phyloP scores from a whole-genome alignment of 1,140 invertebrate species.

The Galleria mellonella region DNA sequence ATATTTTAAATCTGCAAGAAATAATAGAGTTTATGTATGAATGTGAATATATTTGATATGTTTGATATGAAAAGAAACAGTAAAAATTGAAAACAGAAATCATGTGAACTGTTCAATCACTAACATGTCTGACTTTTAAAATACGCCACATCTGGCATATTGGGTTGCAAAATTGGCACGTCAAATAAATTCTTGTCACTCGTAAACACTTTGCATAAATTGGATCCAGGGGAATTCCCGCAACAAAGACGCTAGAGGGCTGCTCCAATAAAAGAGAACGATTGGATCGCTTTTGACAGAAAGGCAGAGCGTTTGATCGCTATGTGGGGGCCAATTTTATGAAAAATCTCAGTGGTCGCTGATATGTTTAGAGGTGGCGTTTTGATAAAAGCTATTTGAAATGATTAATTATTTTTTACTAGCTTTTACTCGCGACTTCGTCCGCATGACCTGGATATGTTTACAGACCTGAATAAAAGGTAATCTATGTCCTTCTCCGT shows the following conservation, averaged over 20 bases:
- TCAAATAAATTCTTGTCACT: slow-evolving; percentile 52
- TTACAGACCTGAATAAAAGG: no score
- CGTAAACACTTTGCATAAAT: slow-evolving; percentile 59
- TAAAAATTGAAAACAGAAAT: slow-evolving; percentile 11
- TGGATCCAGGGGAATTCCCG: slow-evolving; percentile 42
- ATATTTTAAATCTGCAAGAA: no score
- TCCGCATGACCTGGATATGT: no score
- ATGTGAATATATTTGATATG: no score
- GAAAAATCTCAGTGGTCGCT: background rate
- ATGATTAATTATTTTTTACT: no score
- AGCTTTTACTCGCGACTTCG: no score
- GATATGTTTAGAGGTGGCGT: background rate
- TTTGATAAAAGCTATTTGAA: no score
- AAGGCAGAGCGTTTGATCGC: slow-evolving; percentile 31
- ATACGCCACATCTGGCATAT: slow-evolving; percentile 17
- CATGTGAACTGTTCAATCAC: slow-evolving; percentile 25
- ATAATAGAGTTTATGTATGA: no score
- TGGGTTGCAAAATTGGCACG: slow-evolving; percentile 38
- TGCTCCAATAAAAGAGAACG: slow-evolving; percentile 52
- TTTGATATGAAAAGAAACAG: background rate
- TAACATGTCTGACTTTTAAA: slow-evolving; percentile 22
- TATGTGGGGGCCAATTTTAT: background rate
- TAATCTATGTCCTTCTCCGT: no score
- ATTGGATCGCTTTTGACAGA: slow-evolving; percentile 51
- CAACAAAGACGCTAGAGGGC: slow-evolving; percentile 47